Evolutionary conservation across 2,797 vertebrate genomes (phyloP).

Genomic region (Aphelocoma californica): DNA sequence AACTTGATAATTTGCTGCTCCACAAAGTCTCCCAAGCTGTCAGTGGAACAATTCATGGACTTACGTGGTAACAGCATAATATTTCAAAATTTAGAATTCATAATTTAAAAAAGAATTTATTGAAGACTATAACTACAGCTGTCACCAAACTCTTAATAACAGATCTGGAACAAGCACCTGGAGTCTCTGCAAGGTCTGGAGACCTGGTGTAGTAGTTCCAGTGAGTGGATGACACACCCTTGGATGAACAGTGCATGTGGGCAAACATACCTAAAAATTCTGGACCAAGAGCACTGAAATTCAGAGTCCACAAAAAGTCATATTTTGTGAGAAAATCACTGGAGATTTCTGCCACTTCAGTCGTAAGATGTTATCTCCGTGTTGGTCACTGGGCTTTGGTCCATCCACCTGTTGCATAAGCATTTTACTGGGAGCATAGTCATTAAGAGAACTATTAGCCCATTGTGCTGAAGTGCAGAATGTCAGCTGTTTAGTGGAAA

Average conservation of each 20-base stretch:
- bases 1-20: not conserved
- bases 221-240: not conserved
- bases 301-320: not conserved
- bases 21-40: not conserved
- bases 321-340: not conserved
- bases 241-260: not conserved
- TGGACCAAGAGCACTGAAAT: not conserved
- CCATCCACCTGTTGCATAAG: not conserved
- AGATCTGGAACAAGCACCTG: not conserved
- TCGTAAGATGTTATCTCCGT: not conserved
- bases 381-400: not conserved
- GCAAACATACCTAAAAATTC: not conserved
- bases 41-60: not conserved
- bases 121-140: not conserved
- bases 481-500: conserved; percentile 32
- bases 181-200: not conserved
- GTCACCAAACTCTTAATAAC: not conserved
- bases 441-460: not conserved
- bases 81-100: not conserved
- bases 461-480: not conserved
- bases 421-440: not conserved
- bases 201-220: not conserved
- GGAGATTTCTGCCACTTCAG: not conserved
- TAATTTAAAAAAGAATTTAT: not conserved
- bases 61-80: not conserved